These are phyloP conservation scores for Sebastiscus albofasciatus DNA, from an alignment of 2,797 vertebrate genomes.

Conservation along the genomic window DNA sequence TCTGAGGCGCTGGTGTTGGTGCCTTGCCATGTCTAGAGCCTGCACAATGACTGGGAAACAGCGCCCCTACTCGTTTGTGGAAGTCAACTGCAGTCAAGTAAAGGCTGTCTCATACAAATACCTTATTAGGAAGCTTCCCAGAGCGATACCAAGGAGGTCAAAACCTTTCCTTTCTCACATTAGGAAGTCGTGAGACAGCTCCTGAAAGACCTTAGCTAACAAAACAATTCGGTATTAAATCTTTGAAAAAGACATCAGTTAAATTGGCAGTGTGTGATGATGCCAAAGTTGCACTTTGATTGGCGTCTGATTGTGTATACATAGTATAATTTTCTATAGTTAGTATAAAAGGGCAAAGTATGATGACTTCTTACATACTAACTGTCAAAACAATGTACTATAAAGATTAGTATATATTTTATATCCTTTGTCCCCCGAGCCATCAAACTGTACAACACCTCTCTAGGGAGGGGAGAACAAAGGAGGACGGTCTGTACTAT, in stretches of 20 bases:
- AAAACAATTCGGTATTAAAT: background rate
- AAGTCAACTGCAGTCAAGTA: slow-evolving; percentile 24
- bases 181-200: background rate
- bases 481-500: too few relatives aligned
- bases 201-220: background rate
- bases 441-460: too few relatives aligned
- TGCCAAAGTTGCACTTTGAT: background rate
- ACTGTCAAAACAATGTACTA: background rate
- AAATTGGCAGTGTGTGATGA: background rate
- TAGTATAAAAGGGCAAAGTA: background rate
- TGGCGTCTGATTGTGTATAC: background rate
- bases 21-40: background rate
- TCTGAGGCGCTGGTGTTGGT: background rate
- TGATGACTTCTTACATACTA: background rate
- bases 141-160: background rate
- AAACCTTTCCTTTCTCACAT: slow-evolving; percentile 2
- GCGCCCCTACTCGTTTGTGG: slow-evolving; percentile 9
- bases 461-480: too few relatives aligned
- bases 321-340: background rate
- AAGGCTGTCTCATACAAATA: slow-evolving; percentile 29
- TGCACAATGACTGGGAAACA: slow-evolving; percentile 10
- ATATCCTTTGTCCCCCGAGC: too few relatives aligned
- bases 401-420: background rate
- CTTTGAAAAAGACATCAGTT: background rate
- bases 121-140: slow-evolving; percentile 61